Conservation (phyloP, 2,113 vertebrate genomes). For the Diadophis punctatus region DNA sequence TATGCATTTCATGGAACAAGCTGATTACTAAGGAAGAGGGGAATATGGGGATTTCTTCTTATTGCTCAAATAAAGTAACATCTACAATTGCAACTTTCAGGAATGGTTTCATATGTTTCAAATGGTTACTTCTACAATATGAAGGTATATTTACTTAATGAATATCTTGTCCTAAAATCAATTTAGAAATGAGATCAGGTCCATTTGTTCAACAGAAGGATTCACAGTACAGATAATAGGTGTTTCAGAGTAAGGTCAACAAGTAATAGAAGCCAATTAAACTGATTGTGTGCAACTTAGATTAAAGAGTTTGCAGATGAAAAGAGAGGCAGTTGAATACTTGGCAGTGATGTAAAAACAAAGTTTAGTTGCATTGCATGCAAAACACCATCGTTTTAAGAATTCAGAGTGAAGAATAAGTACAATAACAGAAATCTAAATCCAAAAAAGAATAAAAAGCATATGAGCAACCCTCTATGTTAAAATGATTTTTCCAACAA, state of each 20-base stretch:
- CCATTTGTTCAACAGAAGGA: background rate
- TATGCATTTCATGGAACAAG: background rate
- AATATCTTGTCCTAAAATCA: background rate
- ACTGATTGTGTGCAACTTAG: background rate
- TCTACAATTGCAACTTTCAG: background rate
- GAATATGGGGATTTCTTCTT: background rate
- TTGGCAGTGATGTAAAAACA: background rate
- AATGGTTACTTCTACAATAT: background rate
- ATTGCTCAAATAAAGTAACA: background rate
- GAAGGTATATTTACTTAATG: background rate
- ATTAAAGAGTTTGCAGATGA: background rate
- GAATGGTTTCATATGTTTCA: background rate
- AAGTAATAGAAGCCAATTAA: background rate
- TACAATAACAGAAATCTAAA: background rate
- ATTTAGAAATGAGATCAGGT: background rate
- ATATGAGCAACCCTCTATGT: too few relatives aligned
- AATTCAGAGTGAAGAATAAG: background rate
- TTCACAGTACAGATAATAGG: background rate
- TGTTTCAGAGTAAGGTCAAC: background rate
- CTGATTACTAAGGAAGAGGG: background rate
- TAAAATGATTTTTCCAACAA: background rate
- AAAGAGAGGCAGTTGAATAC: background rate
- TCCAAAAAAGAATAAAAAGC: background rate
- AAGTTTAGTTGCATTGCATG: background rate
- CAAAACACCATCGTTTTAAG: background rate